Conservation (phyloP, 2,888 invertebrate species). For the Cheilosia soror region DNA sequence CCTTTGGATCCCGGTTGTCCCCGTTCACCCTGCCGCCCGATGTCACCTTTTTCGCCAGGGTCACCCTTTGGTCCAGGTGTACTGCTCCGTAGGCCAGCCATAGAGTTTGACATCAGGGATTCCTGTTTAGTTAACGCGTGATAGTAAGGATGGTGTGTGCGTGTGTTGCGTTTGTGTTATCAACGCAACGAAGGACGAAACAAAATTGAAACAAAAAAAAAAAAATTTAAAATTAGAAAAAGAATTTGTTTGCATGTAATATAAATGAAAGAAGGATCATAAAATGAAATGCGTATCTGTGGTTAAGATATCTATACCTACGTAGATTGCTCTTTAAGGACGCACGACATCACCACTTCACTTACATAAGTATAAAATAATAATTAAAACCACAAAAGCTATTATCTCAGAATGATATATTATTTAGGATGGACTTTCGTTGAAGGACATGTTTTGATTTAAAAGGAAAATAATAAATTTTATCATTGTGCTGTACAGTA, state of each 20-base stretch:
- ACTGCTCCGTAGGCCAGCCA: constrained; percentile 85
- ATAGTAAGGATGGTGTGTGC: constrained; percentile 2
- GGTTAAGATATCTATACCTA: constrained; percentile 2
- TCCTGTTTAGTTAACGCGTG: constrained; percentile 83
- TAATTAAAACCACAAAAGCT: constrained; percentile 45
- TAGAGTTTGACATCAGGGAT: constrained; percentile 86
- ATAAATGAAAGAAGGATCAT: constrained; percentile 13
- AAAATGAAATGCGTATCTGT: constrained; percentile 30
- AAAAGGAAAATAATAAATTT: background rate
- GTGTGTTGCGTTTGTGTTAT: constrained; percentile 45
- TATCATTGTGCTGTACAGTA: background rate
- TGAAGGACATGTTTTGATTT: constrained; percentile 17
- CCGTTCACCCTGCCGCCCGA: constrained; percentile 88
- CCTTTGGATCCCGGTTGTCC: constrained; percentile 87
- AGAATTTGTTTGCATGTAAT: constrained; percentile 19
- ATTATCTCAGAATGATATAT: constrained; percentile 14
- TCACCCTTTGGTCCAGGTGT: constrained; percentile 92
- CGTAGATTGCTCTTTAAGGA: constrained; percentile 29
- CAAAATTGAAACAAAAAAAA: constrained; percentile 48
- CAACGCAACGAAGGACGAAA: constrained; percentile 39
- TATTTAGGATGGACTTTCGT: background rate
- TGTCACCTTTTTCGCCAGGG: constrained; percentile 87
- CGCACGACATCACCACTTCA: background rate
- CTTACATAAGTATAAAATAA: constrained; percentile 4
- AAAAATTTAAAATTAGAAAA: constrained; percentile 43